Base-by-base conservation (phyloP, 2,797 vertebrate genomes). In the Rachycentron canadum region DNA sequence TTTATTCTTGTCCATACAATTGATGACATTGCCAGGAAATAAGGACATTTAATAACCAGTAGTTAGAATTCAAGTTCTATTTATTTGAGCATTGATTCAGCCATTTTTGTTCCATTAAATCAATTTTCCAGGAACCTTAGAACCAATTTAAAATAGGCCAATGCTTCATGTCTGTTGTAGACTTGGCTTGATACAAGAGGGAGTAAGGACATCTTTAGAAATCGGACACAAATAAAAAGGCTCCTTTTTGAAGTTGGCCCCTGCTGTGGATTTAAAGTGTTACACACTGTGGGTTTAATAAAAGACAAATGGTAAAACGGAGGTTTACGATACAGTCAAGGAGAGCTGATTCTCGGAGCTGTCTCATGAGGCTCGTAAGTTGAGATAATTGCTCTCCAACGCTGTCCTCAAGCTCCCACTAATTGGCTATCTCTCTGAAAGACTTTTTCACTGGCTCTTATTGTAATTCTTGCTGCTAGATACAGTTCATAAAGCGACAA, bases 311-410 rank as follows among this genome's bases (percentile, higher is more conserved):
- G 83, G 71, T 86, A 75, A 88, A 88, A 74, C 19, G 28, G 71
- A 88, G 82, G 77, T 92, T 92, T 91, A 91, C 73, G 59, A 85
- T 86, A 40, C 85, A 83, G 88, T 68, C 65, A 69, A 86, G 80
- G 82, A 83, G 84, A 79, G 84, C 73, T 49, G 81, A 85, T 89
- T 92, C 86, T 74, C 82, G 10, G 80, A 77, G 76, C 73, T 76
- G 72, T 91, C 91, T 90, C 89, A 38, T 9, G 88, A 89, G 93
- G 85, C 89, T 93, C 83, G 67, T 93, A 93, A 90, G 91, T 89
- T 67, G 56, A 89, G 87, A 86, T 93, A 94, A 95, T 94, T 94
- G 93, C 92, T 94, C 92, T 92, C 89, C 87, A 76, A 59, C 55
- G 69, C 86, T 90, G 80, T 94, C 85, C 85, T 90, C 87, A 75